Evolutionary conservation across 2,888 invertebrate genomes (phyloP).

Genomic region (Aspidiotus rigidus): DNA sequence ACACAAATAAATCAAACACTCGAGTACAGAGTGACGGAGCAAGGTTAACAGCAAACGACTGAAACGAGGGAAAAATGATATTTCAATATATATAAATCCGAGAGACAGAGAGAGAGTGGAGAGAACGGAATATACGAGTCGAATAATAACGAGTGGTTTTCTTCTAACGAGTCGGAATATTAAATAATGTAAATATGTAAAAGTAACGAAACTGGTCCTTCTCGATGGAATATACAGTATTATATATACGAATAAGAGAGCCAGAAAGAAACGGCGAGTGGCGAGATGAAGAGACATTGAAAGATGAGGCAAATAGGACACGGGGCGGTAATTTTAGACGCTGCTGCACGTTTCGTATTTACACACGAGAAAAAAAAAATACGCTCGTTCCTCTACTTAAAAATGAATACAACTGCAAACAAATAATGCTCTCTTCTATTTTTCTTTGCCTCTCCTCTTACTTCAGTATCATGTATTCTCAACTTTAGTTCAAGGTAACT

Average conservation of each 20-base stretch:
- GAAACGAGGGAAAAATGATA: neutral
- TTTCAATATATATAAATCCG: neutral
- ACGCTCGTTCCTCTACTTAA: neutral
- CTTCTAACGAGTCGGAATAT: neutral
- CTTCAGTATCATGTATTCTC: conserved; percentile 1
- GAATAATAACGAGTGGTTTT: neutral
- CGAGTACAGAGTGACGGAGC: neutral
- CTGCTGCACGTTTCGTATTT: neutral
- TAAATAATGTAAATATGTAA: neutral
- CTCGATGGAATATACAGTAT: neutral
- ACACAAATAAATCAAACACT: neutral
- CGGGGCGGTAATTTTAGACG: neutral
- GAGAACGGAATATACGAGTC: neutral
- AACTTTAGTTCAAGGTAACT: conserved; percentile 1
- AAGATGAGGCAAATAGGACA: neutral
- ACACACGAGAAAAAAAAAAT: too few relatives aligned
- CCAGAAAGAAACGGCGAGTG: neutral
- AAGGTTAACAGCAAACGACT: neutral
- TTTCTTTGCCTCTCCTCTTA: neutral
- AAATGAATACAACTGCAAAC: conserved; percentile 2
- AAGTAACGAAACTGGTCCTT: neutral
- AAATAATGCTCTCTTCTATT: neutral
- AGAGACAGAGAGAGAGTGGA: neutral
- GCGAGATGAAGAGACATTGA: conserved; percentile 3
- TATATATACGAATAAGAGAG: neutral